These are phyloP conservation scores for Matsumurasca onukii DNA, from an alignment of 1,140 invertebrate species.

Conservation along the genomic window DNA sequence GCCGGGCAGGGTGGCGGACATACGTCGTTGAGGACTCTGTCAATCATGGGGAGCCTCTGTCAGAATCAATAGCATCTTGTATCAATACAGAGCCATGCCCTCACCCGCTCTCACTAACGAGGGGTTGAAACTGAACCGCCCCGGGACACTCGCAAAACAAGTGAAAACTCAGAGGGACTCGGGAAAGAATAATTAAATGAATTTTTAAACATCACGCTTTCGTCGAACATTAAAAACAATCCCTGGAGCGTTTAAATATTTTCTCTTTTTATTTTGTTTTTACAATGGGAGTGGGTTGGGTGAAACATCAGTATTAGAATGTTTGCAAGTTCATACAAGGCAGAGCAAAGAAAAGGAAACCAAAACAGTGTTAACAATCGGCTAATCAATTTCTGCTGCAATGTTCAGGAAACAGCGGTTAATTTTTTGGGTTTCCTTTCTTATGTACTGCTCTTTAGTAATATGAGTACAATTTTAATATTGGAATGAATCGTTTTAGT, in stretches of 20 bases:
- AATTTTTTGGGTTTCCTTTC: too few species aligned
- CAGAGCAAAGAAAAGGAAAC: too few species aligned
- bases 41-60: neutral
- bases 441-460: too few species aligned
- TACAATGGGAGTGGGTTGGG: too few species aligned
- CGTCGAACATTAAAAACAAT: neutral
- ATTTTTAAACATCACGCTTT: neutral
- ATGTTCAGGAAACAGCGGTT: too few species aligned
- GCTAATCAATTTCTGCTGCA: too few species aligned
- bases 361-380: too few species aligned
- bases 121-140: neutral
- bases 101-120: neutral
- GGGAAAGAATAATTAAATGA: neutral
- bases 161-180: neutral
- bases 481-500: too few species aligned
- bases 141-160: neutral
- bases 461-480: too few species aligned
- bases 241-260: too few species aligned
- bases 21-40: neutral
- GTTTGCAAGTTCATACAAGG: too few species aligned
- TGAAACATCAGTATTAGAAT: too few species aligned
- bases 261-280: neutral
- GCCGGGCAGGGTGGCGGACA: neutral
- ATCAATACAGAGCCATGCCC: neutral
- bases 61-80: neutral